These are phyloP conservation scores for Heliconius melpomene DNA, from an alignment of 1,140 invertebrate genomes.

Conservation along the genomic window DNA sequence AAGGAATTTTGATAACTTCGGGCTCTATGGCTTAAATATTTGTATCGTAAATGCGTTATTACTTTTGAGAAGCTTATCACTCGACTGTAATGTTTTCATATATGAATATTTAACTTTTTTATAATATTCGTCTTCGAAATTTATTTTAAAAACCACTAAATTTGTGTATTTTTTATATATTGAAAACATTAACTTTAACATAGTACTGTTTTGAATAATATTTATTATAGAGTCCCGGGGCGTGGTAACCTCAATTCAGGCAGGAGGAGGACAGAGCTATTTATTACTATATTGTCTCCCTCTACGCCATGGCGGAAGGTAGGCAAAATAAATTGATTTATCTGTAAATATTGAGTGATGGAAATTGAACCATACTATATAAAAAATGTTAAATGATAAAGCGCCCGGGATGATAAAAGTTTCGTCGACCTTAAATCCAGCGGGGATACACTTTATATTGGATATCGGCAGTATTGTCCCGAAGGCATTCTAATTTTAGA, in stretches of 20 bases:
- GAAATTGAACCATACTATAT: constrained; percentile 1
- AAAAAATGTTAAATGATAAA: constrained; percentile 11
- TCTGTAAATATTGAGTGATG: constrained; percentile 5
- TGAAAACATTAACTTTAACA: not conserved
- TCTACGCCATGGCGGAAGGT: not conserved
- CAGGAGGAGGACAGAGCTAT: not conserved
- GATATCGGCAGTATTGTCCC: not conserved
- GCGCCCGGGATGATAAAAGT: not conserved
- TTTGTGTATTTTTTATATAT: not conserved
- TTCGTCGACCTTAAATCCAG: constrained; percentile 9
- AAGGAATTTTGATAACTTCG: not conserved
- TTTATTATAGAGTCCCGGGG: not conserved
- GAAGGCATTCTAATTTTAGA: constrained; percentile 1
- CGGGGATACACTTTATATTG: not conserved
- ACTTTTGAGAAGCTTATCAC: not conserved
- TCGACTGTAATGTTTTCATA: not conserved
- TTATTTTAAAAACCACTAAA: too few relatives aligned
- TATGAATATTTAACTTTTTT: not conserved
- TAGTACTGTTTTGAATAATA: too few relatives aligned
- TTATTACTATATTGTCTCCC: not conserved
- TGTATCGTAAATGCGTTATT: not conserved
- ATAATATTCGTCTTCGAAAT: not conserved
- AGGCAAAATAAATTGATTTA: constrained; percentile 1
- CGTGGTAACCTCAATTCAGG: not conserved
- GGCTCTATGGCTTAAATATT: not conserved